These are phyloP conservation scores for Steatocranus sp. DNA, from an alignment of 2,797 vertebrate genomes.

Conservation along the genomic window DNA sequence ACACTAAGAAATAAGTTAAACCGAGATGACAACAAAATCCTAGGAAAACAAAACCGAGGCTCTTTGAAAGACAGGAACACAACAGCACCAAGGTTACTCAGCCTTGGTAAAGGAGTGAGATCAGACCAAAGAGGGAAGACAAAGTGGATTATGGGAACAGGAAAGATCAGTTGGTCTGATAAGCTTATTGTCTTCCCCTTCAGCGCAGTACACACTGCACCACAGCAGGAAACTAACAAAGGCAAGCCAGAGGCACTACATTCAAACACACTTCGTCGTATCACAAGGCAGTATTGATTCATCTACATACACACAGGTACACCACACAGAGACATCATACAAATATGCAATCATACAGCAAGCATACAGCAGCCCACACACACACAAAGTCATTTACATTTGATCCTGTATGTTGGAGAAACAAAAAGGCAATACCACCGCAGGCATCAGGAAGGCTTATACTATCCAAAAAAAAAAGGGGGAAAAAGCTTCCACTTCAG, in stretches of 20 bases:
- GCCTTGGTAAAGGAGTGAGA: conserved; percentile 8
- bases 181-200: conserved; percentile 31
- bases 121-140: conserved; percentile 26
- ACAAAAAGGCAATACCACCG: background rate
- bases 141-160: conserved; percentile 47
- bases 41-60: background rate
- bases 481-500: background rate
- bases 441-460: background rate
- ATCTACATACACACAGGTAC: background rate
- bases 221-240: conserved; percentile 22
- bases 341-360: background rate
- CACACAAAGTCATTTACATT: background rate
- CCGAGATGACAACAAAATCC: background rate
- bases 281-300: conserved; percentile 36
- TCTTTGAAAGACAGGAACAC: background rate
- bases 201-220: background rate
- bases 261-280: conserved; percentile 1
- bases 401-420: background rate
- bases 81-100: conserved; percentile 4
- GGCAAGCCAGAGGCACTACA: conserved; percentile 26
- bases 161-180: conserved; percentile 33
- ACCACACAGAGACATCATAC: background rate
- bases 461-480: background rate
- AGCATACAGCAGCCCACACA: background rate
- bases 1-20: background rate